Base-by-base conservation (phyloP, 2,113 vertebrate species). In the Puntigrus tetrazona region DNA sequence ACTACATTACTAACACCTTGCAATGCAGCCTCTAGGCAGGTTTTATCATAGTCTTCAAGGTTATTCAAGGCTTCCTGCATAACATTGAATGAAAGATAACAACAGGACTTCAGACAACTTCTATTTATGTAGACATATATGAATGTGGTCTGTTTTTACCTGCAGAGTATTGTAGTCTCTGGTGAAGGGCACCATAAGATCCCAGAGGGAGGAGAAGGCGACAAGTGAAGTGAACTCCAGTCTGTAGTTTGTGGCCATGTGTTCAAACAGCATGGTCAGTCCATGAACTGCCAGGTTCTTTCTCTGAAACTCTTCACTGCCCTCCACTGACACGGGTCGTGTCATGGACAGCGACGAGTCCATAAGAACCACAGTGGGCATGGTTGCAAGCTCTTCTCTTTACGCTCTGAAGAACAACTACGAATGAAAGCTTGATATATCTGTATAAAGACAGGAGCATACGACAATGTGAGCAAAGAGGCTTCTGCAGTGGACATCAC, bases 291-390 rank as follows among this genome's bases (percentile, higher is more conserved):
- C 98, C 85, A 99, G 92, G 87, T 98, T 97, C 81, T 99, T 99
- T 82, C 98, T 95, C 93, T 99, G 98, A 83, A 97, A 96, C 79
- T 99, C 98, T 84, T 99, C 98, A 0, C 92, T 96, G 31, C 97
- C 95, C 84, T 98, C 98, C 72, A 95, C 79, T 0, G 96, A 94
- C 89, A 99, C 97, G 0, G 98, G 97, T 5, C 98, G 95, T 0
- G 98, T 98, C 98, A 99, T 99, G 91, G 98, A 99, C 88, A 99
- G 95, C 1, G 98, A 99, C 43, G 96, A 97, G n/a, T 99, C 98
- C 96, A 99, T 94, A 80, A 99, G 93, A 79, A 99, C 96, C 92
- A 98, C 97, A 0, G 97, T 99, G 0, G 98, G 98, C 98, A 99
- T 99, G 93, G 82, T 88, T 88, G 27, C 45, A 7, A 78, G 0